Evolutionary conservation across 2,888 invertebrate genomes (phyloP).

Genomic region (Dendrolimus pini): DNA sequence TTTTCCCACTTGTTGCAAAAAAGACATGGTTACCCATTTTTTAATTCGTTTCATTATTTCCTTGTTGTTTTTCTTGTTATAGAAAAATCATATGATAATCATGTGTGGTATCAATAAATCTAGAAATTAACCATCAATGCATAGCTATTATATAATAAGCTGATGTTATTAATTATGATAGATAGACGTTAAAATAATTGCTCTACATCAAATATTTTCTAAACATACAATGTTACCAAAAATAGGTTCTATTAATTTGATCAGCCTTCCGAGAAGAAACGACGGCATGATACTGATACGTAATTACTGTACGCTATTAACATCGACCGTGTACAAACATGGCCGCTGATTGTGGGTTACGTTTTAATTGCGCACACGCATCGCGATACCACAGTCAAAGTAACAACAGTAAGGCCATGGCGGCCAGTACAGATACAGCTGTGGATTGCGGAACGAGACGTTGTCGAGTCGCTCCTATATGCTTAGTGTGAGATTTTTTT

Average conservation of each 20-base stretch:
- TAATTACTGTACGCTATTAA: slow-evolving; percentile 74
- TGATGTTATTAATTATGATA: not conserved
- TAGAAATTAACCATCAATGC: not conserved
- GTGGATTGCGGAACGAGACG: too few relatives aligned
- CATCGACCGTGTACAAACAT: slow-evolving; percentile 76
- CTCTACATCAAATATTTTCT: slow-evolving; percentile 24
- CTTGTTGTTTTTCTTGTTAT: too few relatives aligned
- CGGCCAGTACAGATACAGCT: not conserved
- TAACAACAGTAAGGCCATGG: not conserved
- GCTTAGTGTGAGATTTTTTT: too few relatives aligned
- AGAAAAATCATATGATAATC: too few relatives aligned
- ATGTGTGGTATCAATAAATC: too few relatives aligned
- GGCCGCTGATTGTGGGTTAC: slow-evolving; percentile 74
- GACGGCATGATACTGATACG: slow-evolving; percentile 69
- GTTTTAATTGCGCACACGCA: slow-evolving; percentile 76
- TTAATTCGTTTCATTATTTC: too few relatives aligned
- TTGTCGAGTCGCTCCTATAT: too few relatives aligned
- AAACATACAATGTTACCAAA: slow-evolving; percentile 36
- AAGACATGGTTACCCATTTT: too few relatives aligned
- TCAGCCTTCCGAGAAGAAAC: slow-evolving; percentile 71
- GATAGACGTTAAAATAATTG: not conserved
- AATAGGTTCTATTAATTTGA: slow-evolving; percentile 72
- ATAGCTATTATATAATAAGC: not conserved
- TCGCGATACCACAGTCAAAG: slow-evolving; percentile 33
- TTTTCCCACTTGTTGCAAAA: too few relatives aligned